Conservation (phyloP, 1,140 invertebrate genomes). For the Neuroterus valhalla region DNA sequence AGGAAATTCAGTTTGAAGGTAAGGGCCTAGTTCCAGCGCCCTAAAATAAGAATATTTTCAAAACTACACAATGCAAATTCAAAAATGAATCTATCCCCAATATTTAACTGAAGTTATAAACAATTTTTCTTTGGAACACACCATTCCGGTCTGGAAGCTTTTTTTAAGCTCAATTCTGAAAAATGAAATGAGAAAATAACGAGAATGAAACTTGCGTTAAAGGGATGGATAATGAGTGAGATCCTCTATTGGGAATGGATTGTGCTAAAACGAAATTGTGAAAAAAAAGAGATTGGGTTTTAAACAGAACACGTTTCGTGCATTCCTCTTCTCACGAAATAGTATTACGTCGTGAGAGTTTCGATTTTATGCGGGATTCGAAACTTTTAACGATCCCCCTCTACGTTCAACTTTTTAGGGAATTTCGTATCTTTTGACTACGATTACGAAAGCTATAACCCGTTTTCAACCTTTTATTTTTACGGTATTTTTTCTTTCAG, state of each 20-base stretch:
- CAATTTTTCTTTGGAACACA: too few relatives aligned
- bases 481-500: not conserved
- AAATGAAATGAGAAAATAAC: not conserved
- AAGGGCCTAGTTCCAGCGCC: too few relatives aligned
- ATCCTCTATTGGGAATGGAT: not conserved
- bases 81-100: constrained; percentile 34
- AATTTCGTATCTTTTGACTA: constrained; percentile 19
- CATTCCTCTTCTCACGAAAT: constrained; percentile 9
- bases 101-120: constrained; percentile 34
- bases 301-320: constrained; percentile 20
- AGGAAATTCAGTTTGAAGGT: too few relatives aligned
- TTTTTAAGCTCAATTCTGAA: not conserved
- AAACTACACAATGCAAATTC: too few relatives aligned
- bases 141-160: too few relatives aligned
- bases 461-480: constrained; percentile 21
- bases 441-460: constrained; percentile 17
- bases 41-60: too few relatives aligned
- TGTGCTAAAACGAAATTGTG: not conserved
- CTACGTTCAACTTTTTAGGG: constrained; percentile 8
- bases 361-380: constrained; percentile 32
- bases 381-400: constrained; percentile 43
- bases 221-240: not conserved
- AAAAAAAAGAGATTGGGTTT: not conserved
- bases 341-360: constrained; percentile 10
- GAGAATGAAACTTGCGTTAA: not conserved